Conservation (phyloP, 2,113 vertebrate species). For the Apistogramma diplotaenia region DNA sequence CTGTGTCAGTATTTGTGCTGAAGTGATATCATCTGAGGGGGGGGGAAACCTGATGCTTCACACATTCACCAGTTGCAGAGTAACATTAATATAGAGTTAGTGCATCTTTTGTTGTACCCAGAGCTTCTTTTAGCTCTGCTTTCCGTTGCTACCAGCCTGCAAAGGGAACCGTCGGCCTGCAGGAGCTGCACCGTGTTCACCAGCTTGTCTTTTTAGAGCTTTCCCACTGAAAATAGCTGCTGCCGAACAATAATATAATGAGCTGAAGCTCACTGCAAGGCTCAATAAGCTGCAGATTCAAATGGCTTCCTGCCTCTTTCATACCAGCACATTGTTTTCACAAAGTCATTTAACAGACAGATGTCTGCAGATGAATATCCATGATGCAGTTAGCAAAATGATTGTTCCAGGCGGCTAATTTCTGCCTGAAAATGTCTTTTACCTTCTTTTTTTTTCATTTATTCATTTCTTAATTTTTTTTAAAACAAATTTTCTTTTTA, state of each 20-base stretch:
- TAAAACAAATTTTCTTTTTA: no score
- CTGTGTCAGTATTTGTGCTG: background rate
- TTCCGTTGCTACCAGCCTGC: background rate
- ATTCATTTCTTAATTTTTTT: no score
- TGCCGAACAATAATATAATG: background rate
- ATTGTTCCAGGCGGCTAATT: no score
- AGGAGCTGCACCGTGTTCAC: background rate
- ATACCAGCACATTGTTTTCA: background rate
- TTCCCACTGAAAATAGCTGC: background rate
- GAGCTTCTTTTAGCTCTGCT: background rate
- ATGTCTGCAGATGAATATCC: background rate
- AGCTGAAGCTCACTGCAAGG: background rate
- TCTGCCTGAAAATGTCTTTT: fast-evolving
- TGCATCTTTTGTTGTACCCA: background rate
- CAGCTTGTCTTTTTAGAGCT: background rate
- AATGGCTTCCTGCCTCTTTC: background rate
- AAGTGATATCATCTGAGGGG: background rate
- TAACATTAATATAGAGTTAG: background rate
- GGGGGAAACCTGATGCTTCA: background rate
- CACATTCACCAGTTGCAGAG: background rate
- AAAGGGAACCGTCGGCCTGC: background rate
- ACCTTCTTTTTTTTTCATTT: no score
- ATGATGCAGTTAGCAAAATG: no score
- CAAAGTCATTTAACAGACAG: background rate
- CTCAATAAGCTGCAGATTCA: background rate